These are phyloP conservation scores for Amblyraja radiata DNA, from an alignment of 2,797 vertebrate genomes.

Conservation along the genomic window DNA sequence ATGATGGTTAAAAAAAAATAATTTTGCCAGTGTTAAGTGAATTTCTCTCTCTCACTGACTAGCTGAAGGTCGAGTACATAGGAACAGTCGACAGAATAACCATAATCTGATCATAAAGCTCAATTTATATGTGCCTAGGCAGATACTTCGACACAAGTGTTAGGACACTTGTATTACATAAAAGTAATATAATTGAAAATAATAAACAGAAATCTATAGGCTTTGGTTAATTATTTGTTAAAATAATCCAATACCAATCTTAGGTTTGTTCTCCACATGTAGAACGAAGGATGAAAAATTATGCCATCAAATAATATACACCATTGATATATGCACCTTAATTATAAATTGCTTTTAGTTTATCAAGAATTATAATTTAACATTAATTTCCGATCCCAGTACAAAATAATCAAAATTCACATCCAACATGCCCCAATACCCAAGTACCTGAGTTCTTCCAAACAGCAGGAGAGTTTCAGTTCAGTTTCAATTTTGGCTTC, in stretches of 20 bases:
- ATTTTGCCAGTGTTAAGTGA: too few species aligned
- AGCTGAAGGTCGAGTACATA: background rate
- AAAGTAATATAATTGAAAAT: background rate
- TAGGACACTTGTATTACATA: background rate
- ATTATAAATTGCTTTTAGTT: background rate
- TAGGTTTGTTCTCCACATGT: too few species aligned
- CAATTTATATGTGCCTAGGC: background rate
- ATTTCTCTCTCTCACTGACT: background rate
- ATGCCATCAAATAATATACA: background rate
- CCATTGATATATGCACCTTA: too few species aligned
- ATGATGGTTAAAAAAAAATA: background rate
- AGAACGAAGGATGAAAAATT: background rate
- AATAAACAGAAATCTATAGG: too few species aligned
- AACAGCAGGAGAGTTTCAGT: conserved; percentile 54
- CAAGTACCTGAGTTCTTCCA: conserved; percentile 62
- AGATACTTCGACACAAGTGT: background rate
- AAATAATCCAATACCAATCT: background rate
- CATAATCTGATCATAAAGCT: too few species aligned
- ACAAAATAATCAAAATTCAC: background rate
- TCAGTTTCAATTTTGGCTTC: conserved; percentile 58
- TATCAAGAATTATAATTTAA: background rate
- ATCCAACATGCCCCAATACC: background rate
- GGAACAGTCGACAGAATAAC: background rate
- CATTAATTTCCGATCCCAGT: background rate
- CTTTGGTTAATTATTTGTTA: background rate